Evolutionary conservation across 2,888 invertebrate genomes (phyloP).

Genomic region (Cactoblastis cactorum): DNA sequence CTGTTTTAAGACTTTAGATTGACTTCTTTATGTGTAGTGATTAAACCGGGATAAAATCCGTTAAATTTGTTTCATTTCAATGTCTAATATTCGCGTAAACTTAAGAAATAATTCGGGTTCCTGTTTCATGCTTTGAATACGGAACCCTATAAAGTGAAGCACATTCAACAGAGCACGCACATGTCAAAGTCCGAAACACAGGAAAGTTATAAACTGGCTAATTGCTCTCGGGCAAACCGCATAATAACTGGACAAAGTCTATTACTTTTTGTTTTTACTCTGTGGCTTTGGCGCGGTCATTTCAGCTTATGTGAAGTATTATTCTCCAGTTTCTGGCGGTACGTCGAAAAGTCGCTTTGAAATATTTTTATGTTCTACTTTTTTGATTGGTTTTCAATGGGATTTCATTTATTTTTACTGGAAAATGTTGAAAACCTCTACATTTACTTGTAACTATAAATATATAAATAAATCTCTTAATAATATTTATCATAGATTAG

Average conservation of each 20-base stretch:
- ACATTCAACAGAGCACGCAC: neutral
- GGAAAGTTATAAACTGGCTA: conserved; percentile 4
- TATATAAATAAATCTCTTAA: no score
- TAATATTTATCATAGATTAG: no score
- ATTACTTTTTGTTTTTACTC: neutral
- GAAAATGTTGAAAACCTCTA: neutral
- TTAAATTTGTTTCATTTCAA: no score
- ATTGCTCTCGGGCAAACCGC: neutral
- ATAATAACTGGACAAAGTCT: conserved; percentile 6
- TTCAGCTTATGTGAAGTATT: conserved; percentile 1
- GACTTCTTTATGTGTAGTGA: no score
- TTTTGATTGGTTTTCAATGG: neutral
- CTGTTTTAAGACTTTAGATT: no score
- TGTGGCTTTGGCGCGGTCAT: neutral
- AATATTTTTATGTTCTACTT: neutral
- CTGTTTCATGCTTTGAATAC: neutral
- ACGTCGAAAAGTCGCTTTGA: neutral
- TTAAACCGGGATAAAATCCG: no score
- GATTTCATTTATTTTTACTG: no score
- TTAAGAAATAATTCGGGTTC: no score
- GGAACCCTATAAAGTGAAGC: neutral
- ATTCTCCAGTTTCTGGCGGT: neutral
- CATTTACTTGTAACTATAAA: neutral
- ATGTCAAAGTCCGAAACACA: conserved; percentile 4
- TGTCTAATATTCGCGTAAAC: no score